Evolutionary conservation across 2,113 vertebrate species (phyloP).

Genomic region (Siniperca knerii): DNA sequence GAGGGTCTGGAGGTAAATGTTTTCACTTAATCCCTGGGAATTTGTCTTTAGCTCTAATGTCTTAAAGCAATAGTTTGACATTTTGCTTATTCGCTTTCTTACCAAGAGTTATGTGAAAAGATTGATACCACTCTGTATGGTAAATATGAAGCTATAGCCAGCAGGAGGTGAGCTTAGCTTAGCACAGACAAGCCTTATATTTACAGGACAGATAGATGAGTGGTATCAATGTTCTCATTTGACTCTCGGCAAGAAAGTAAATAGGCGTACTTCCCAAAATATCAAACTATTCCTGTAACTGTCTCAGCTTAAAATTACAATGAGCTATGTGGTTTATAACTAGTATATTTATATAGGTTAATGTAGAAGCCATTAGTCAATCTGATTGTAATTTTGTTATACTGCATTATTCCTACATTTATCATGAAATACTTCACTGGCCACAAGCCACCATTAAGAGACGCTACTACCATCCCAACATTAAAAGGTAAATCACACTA

Average conservation of each 20-base stretch:
- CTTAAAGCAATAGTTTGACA: neutral
- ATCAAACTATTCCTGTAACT: too few relatives aligned
- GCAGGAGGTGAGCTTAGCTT: neutral
- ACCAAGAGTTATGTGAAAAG: neutral
- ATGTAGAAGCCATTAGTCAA: neutral
- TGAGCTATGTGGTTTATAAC: neutral
- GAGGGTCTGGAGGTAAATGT: neutral
- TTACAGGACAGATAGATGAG: neutral
- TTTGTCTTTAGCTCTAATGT: neutral
- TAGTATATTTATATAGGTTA: neutral
- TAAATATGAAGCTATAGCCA: neutral
- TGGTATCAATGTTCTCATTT: neutral
- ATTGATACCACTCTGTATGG: neutral
- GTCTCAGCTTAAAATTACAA: neutral
- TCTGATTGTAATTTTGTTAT: neutral
- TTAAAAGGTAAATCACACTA: neutral
- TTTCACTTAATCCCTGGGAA: neutral
- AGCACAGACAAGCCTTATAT: neutral
- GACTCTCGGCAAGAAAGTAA: neutral
- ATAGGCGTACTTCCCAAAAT: neutral
- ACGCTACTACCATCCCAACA: neutral
- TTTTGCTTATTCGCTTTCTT: neutral
- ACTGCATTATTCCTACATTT: neutral
- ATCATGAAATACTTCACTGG: neutral
- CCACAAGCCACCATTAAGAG: neutral